Evolutionary conservation across 2,113 vertebrate genomes (phyloP), one percentile per base, ranked within the genome.

Genomic region (Theropithecus gelada): DNA sequence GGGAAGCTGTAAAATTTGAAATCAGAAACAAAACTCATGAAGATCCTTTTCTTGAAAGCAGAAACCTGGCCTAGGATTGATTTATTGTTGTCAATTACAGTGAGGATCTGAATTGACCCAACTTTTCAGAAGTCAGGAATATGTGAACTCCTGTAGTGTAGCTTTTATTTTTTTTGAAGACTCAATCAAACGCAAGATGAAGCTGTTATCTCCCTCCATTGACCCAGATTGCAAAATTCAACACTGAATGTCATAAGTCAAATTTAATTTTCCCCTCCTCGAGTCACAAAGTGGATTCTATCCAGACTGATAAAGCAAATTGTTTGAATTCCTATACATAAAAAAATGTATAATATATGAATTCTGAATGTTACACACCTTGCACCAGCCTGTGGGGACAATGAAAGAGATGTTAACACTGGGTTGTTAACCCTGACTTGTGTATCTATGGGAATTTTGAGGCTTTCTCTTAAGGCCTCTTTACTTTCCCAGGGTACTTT

Each of bases 81-180:
- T 94, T 97, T 38, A 48, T 92, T 48, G 48, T 90, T 72, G 88
- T 84, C 93, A 81, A 1, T 88, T 91, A 78, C 48, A 38, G 40
- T 85, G 48, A 84, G 40, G 52, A 30, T 61, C n/a, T 87, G 81
- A 95, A 81, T 2, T 81, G 48, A 90, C 40, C 17, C 13, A 45
- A 76, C 45, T 83, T 90, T 88, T 80, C 57, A 75, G 50, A 88
- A 95, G 76, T 96, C 84, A 88, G 90, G 61, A 70, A 45, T 68
- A 22, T 30, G 5, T 72, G 30, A 80, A 50, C 55, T 76, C 83
- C 43, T 72, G 30, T 22, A 45, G 43, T 1, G 23, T 20, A 55
- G 40, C 30, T 91, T 94, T 38, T 18, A 0, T 25, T 78, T 61
- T n/a, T 5, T 55, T 59, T 55, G 55, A 68, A 92, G 52, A 20